Evolutionary conservation across 2,888 invertebrate species (phyloP), one percentile per base, ranked within the genome.

Genomic region (Erebia palarica): DNA sequence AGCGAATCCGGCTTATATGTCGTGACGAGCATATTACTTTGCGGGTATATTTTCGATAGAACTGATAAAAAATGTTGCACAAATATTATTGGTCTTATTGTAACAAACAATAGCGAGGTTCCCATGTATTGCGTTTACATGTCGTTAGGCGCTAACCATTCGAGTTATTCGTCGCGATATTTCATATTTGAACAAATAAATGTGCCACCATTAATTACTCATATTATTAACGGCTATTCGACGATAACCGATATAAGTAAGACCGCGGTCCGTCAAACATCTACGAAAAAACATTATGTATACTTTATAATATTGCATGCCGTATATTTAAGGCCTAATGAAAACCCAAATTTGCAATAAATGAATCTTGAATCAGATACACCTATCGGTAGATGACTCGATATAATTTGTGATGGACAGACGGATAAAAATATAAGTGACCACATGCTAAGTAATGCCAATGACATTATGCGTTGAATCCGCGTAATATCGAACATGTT

Each of bases 1-100:
- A 84, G 75, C 80, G 85, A 83, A 91, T 91, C 91, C 91, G 91
- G 90, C 86, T 91, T 80, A 79, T 78, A 82, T 80, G 79, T 78
- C 76, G 78, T 85, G 85, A 86, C 84, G 80, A 82, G 77, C 77
- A 78, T 78, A 81, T 83, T 85, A 86, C 82, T 77, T 80, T 60
- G 4, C 47, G 13, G 13, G 47, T 47, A 60, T 70, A 61, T 71
- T 71, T 61, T 64, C 63, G 27, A 71, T 68, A 63, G 60, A 71
- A 63, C 63, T 58, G 64, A 74, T 84, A 88, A 89, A 86, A 88
- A 86, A 85, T 80, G 82, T 60, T 58, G 60, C 65, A 81, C 78
- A 80, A 82, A 82, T 80, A 82, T 80, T 83, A 83, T 84, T 83
- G 84, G 80, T 75, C 78, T 80, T 78, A 78, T 79, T 81, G 76